These are phyloP conservation scores for Anaspis maculata DNA, from an alignment of 2,888 invertebrate species.

Conservation along the genomic window DNA sequence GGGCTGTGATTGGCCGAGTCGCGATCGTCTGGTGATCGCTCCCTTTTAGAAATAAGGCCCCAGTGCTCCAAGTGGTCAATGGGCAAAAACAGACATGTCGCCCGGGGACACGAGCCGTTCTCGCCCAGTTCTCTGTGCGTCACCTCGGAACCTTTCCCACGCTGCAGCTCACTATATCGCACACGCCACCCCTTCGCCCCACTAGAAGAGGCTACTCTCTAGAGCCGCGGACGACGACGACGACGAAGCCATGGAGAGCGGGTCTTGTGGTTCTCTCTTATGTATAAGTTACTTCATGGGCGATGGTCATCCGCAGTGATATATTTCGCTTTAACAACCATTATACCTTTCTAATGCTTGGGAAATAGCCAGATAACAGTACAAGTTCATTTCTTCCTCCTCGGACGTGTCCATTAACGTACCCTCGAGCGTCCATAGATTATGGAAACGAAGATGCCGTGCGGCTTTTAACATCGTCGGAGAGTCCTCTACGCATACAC, in stretches of 20 bases:
- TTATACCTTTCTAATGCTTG: constrained; percentile 15
- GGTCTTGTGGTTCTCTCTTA: background rate
- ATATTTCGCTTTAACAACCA: constrained; percentile 14
- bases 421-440: constrained; percentile 11
- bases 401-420: constrained; percentile 11
- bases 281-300: constrained; percentile 10
- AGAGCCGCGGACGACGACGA: constrained; percentile 8
- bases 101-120: constrained; percentile 18
- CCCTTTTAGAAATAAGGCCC: too few relatives aligned
- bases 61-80: constrained; percentile 10
- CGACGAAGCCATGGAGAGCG: constrained; percentile 2
- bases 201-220: background rate
- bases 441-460: too few relatives aligned
- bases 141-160: constrained; percentile 28
- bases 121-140: constrained; percentile 23
- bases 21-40: too few relatives aligned
- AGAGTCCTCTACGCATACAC: too few relatives aligned
- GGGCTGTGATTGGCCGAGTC: too few relatives aligned
- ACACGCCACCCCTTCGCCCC: constrained; percentile 18
- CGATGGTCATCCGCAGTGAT: constrained; percentile 16
- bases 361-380: constrained; percentile 19
- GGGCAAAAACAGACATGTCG: constrained; percentile 15
- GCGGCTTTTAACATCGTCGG: too few relatives aligned
- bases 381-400: constrained; percentile 17
- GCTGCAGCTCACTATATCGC: constrained; percentile 25